Percentiles rank a stretch among this genome's conserved stretches.
Evolutionary conservation across 2,113 vertebrate genomes (phyloP).

Genomic region (Phalacrocorax carbo): DNA sequence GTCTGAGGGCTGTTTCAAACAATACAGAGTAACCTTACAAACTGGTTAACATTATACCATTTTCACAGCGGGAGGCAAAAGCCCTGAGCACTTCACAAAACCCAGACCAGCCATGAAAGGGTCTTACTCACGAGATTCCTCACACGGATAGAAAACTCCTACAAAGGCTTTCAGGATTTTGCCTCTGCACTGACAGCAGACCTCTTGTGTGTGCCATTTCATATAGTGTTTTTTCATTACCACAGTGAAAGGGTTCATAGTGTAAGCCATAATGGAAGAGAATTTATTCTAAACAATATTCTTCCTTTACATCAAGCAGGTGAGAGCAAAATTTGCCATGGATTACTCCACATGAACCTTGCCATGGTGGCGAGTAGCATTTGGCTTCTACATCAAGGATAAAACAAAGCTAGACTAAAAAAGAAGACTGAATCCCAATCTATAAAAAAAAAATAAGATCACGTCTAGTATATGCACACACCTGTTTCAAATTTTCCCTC

Average conservation of each 20-base stretch:
- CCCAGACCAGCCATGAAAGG: neutral
- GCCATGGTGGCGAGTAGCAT: neutral
- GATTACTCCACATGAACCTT: neutral
- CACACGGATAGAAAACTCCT: neutral
- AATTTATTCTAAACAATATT: neutral
- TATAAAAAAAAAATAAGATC: neutral
- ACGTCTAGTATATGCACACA: accelerated
- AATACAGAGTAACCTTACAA: neutral
- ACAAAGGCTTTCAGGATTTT: neutral
- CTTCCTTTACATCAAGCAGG: neutral
- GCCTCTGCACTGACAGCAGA: neutral
- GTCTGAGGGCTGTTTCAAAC: neutral
- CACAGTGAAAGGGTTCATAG: neutral
- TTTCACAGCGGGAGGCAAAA: neutral
- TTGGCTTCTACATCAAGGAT: neutral
- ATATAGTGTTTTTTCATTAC: neutral
- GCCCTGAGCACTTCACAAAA: neutral
- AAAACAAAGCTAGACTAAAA: neutral
- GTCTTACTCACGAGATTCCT: neutral
- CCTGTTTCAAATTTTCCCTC: neutral
- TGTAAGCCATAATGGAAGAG: neutral
- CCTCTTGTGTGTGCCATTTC: neutral
- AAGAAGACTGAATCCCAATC: neutral
- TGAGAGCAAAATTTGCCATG: neutral
- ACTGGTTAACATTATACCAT: neutral